Base-by-base conservation (phyloP, 2,113 vertebrate species). In the Brienomyrus longianalis region DNA sequence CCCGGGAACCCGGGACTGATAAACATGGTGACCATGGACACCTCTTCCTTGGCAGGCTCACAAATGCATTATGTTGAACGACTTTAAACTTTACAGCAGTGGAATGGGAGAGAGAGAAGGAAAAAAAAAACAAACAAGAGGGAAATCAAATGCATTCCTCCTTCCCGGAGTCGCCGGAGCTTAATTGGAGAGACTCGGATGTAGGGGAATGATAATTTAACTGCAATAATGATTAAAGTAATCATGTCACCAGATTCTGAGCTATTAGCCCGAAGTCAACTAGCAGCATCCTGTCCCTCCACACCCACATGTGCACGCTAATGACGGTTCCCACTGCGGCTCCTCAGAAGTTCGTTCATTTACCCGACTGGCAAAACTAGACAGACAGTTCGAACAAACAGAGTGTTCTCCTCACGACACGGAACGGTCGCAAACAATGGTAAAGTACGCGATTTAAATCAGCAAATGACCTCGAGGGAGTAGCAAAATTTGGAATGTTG, bases 191-290 rank as follows among this genome's bases (percentile, higher is more conserved):
- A 51, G 17, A 77, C 86, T 90, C 21, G n/a, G 70, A 91, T 89
- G 83, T 89, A 92, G 48, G 91, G 59, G 91, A 8, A 27, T 47
- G 59, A 88, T 86, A 93, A 91, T 92, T 93, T 93, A 90, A 84
- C 74, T 89, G 86, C 92, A 92, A 91, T 92, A 91, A 90, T 87
- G 89, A 93, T 92, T 91, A 91, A 86, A 89, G 91, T 91, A 92
- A 91, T 87, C 35, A 62, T 4, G 62, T 66, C 88, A 90, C 91
- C 86, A 74, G 77, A 83, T 83, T 89, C 87, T 90, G 80, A 90
- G 90, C 77, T 84, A 91, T 91, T 91, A 90, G 23, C 50, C 52
- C 50, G 62, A 80, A 92, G 89, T 91, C 90, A 89, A 90, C 21
- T 85, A 87, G 90, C 86, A 85, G 47, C 77, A 51, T 89, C 91